phyloP scores from a whole-genome alignment of 2,888 invertebrate genomes.

The Octodonta nipae region DNA sequence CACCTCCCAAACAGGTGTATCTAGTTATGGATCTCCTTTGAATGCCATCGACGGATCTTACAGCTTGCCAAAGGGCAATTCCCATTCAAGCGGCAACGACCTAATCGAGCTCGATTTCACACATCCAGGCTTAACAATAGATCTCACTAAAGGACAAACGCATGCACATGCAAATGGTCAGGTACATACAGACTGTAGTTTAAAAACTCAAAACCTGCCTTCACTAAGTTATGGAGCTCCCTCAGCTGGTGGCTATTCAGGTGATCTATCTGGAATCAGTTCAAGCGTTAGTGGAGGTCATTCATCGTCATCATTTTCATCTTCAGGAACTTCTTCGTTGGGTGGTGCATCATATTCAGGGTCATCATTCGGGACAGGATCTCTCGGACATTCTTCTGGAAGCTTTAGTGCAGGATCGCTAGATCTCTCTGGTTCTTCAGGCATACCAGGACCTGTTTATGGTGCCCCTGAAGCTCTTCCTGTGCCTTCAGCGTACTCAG shows the following conservation, averaged over 20 bases:
- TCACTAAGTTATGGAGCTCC: conserved; percentile 34
- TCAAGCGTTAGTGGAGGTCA: background rate
- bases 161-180: conserved; percentile 6
- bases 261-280: background rate
- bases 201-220: conserved; percentile 27
- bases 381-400: too few species aligned
- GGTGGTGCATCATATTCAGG: too few species aligned
- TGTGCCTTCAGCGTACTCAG: conserved; percentile 14
- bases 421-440: too few species aligned
- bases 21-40: conserved; percentile 42
- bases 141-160: conserved; percentile 17
- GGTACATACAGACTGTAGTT: conserved; percentile 26
- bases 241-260: conserved; percentile 37
- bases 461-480: conserved; percentile 16
- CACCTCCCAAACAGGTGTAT: too few species aligned
- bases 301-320: too few species aligned
- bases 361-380: too few species aligned
- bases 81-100: conserved; percentile 10
- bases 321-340: too few species aligned
- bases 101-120: conserved; percentile 22
- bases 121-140: conserved; percentile 23
- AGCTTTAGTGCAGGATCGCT: too few species aligned
- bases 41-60: conserved; percentile 41
- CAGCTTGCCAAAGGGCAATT: conserved; percentile 30
- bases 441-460: too few species aligned